phyloP scores from a whole-genome alignment of 2,888 invertebrate species.

The Opisthograptis luteolata region DNA sequence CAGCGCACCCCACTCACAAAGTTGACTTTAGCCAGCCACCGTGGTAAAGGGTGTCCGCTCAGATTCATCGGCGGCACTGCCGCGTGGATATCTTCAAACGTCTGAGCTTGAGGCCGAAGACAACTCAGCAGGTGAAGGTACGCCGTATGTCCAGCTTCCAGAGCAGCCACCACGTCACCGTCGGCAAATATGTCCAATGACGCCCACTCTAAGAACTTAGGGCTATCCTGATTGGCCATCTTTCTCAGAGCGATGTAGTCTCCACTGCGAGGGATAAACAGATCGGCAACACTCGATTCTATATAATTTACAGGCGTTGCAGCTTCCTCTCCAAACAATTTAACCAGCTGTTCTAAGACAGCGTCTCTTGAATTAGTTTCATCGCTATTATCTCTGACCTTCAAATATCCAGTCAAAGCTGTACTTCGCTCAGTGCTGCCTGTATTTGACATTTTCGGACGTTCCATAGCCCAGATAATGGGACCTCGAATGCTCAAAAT shows the following conservation, averaged over 20 bases:
- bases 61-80: conserved; percentile 52
- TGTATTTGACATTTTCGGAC: conserved; percentile 59
- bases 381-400: conserved; percentile 40
- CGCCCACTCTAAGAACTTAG: conserved; percentile 68
- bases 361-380: conserved; percentile 47
- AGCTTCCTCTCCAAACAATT: conserved; percentile 68
- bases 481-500: conserved; percentile 75
- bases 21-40: conserved; percentile 55
- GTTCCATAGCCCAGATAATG: conserved; percentile 77
- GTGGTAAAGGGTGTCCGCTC: conserved; percentile 40
- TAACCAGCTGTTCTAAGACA: conserved; percentile 66
- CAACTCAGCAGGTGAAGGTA: conserved; percentile 64
- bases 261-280: conserved; percentile 70
- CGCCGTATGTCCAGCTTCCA: conserved; percentile 73
- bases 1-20: conserved; percentile 48
- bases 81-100: conserved; percentile 61
- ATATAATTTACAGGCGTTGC: conserved; percentile 58
- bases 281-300: conserved; percentile 60
- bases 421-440: conserved; percentile 57
- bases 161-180: conserved; percentile 69
- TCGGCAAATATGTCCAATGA: conserved; percentile 73
- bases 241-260: conserved; percentile 64
- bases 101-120: conserved; percentile 71
- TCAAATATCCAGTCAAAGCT: conserved; percentile 64
- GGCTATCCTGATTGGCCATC: conserved; percentile 44